Evolutionary conservation across 2,797 vertebrate genomes (phyloP).

Genomic region (Myotis pilosus): DNA sequence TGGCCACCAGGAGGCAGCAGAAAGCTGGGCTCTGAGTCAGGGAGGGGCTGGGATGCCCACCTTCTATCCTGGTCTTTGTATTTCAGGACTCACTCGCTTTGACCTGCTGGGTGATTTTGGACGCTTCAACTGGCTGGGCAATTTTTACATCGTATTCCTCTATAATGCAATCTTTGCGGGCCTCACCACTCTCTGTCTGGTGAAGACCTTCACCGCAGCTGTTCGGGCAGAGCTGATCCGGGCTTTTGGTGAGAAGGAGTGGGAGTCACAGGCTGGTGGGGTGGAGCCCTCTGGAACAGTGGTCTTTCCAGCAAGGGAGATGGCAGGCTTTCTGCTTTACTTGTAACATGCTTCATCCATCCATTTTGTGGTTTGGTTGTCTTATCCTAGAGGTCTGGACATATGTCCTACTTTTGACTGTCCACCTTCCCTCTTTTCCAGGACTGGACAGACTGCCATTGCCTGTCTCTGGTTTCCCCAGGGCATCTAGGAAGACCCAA

Average conservation of each 20-base stretch:
- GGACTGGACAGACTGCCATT: constrained; percentile 93
- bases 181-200: constrained; percentile 95
- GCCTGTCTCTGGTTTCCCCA: constrained; percentile 86
- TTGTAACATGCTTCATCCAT: not conserved
- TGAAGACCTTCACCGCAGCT: constrained; percentile 94
- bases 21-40: constrained; percentile 6
- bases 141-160: constrained; percentile 95
- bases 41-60: not conserved
- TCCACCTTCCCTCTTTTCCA: constrained; percentile 66
- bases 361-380: not conserved
- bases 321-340: not conserved
- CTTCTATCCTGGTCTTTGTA: not conserved
- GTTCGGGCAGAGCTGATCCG: constrained; percentile 94
- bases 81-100: constrained; percentile 95
- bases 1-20: constrained; percentile 73
- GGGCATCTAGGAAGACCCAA: constrained; percentile 83
- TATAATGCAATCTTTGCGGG: constrained; percentile 96
- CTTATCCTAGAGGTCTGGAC: not conserved
- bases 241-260: constrained; percentile 91
- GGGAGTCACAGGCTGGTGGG: not conserved
- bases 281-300: not conserved
- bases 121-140: constrained; percentile 96
- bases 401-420: not conserved
- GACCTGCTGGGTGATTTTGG: constrained; percentile 97
- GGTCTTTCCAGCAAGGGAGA: not conserved